Base-by-base conservation (phyloP, 2,797 vertebrate species). In the Ceryle rudis region DNA sequence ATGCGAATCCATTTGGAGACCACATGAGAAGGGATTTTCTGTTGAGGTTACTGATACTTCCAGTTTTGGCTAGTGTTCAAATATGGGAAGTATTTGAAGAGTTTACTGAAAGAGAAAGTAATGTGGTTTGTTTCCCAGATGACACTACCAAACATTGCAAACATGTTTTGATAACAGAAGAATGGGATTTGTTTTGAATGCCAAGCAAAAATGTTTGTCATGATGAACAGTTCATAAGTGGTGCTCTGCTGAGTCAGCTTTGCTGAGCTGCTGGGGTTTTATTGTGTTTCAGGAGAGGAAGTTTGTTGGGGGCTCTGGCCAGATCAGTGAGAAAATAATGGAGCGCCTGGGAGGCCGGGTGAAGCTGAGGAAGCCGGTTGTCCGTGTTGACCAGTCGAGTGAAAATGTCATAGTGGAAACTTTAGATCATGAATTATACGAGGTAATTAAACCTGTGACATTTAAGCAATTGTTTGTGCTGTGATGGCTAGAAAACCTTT, bases 321-420 rank as follows among this genome's bases (percentile, higher is more conserved):
- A 99, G 97, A 99, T 99, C 98, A 99, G 99, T 33, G 99, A 99
- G 95, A 96, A 90, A 91, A 99, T 99, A 94, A 98, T 98, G 96
- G 97, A 94, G 20, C 98, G 98, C 89, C 98, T 99, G 70, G 99
- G 99, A 7, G 98, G 98, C 11, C 97, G 92, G 1, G 99, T 99
- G 75, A 99, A 99, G 93, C 97, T 99, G 93, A 81, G 98, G 95
- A 99, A 98, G 17, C 98, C 99, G 2, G 99, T 99, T 28, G 92
- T 96, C 92, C 98, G 97, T 90, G 98, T 99, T 19, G 98, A 99
- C 97, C 99, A 99, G 97, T 98, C 83, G 1, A 98, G 98, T 80
- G 99, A 99, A 96, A 47, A 93, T 6, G 98, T 99, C 83, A 26
- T 98, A 67, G 99, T 99, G 97, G 98, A 99, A 96, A 99, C 99